A percentile compares a stretch with the other conserved stretches of the same genome.
Evolutionary conservation across 2,888 invertebrate species (phyloP).

Genomic region (Steinernema hermaphroditum): DNA sequence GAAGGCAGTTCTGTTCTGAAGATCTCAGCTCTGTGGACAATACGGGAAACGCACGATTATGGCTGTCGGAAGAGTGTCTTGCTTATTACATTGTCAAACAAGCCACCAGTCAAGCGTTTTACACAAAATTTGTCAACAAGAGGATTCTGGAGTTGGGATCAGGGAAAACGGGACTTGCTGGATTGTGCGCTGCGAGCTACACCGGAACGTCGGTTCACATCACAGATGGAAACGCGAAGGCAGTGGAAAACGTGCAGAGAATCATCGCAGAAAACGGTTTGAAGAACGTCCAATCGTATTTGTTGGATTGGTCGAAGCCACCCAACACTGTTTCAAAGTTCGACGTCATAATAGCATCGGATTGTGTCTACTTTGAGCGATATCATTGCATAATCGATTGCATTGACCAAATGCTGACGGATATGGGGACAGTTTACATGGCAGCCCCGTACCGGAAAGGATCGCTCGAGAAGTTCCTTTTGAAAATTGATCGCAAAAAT

Average conservation of each 20-base stretch:
- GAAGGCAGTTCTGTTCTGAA: not conserved
- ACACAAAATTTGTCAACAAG: slow-evolving; percentile 15
- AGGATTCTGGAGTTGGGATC: slow-evolving; percentile 32
- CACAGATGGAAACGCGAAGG: slow-evolving; percentile 30
- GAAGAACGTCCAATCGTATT: not conserved
- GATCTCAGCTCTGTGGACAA: slow-evolving; percentile 13
- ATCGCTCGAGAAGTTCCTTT: not conserved
- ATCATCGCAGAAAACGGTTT: not conserved
- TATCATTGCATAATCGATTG: slow-evolving; percentile 27
- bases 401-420: not conserved
- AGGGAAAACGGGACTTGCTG: slow-evolving; percentile 25
- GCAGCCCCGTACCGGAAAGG: slow-evolving; percentile 16
- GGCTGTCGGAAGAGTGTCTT: slow-evolving; percentile 33
- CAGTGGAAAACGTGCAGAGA: slow-evolving; percentile 26
- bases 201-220: slow-evolving; percentile 5
- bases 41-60: slow-evolving; percentile 32
- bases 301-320: slow-evolving; percentile 18
- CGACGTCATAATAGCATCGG: slow-evolving; percentile 5
- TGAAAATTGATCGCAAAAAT: not conserved
- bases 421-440: slow-evolving; percentile 1
- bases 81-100: slow-evolving; percentile 19
- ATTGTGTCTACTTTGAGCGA: slow-evolving; percentile 25
- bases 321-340: not conserved
- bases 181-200: slow-evolving; percentile 27
- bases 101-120: not conserved